Base-by-base conservation (phyloP, 2,888 invertebrate genomes). In the Gasteruption jaculator region DNA sequence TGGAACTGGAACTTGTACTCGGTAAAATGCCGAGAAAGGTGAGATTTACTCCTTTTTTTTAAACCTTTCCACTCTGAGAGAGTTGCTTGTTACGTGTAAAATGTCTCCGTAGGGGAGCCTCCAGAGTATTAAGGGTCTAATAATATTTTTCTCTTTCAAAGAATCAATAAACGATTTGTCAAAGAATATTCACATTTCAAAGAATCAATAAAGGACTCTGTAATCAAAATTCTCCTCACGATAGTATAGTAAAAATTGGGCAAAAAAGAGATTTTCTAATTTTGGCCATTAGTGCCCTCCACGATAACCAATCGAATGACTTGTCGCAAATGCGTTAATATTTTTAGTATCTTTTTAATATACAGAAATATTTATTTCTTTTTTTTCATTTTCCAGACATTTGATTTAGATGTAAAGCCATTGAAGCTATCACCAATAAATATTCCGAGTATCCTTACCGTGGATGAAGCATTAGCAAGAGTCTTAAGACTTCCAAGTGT, bases 401-500 rank as follows among this genome's bases (percentile, higher is more conserved):
- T 86, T 57, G 71, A 80, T 49, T 69, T 86, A 54, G 72, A 76
- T 25, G 76, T 78, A 16, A 71, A 74, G 19, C 66, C 69, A 32
- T 64, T 69, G 5, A 72, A 69, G 0, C 74, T 81, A 15, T 58
- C 73, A 18, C 73, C 79, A 0, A 59, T 86, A 6, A 59, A 68
- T 1, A 60, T 88, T 19, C 82, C 84, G 19, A 67, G 71, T 2
- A 57, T 62, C 36, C 54, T 85, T 6, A 80, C 78, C 0, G 80
- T 91, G 1, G 73, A 74, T 44, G 79, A 79, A 41, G 86, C 86
- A 1, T 72, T 94, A 6, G 76, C 86, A 41, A 75, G 85, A 49
- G 95, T 97, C 0, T 72, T 99, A 30, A 77, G 88, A 50, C 77
- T 96, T 15, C 91, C 96, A 1, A 82, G 92, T 2, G 95, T 99